Evolutionary conservation across 2,888 invertebrate genomes (phyloP).

Genomic region (Tetranychus truncatus): DNA sequence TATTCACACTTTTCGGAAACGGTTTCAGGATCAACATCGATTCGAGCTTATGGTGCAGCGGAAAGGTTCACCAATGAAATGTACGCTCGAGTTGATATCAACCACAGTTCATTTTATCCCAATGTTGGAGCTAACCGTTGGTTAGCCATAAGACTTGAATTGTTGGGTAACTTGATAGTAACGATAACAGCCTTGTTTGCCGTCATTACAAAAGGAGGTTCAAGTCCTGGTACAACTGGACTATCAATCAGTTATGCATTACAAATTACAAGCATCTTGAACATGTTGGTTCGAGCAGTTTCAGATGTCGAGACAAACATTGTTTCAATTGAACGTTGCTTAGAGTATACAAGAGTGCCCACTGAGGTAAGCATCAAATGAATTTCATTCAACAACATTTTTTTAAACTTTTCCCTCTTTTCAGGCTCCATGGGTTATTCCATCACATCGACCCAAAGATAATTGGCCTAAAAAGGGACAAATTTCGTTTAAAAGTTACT

Average conservation of each 20-base stretch:
- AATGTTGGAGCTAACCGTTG: constrained; percentile 31
- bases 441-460: background rate
- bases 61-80: constrained; percentile 35
- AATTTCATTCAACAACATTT: background rate
- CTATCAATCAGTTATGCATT: constrained; percentile 38
- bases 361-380: constrained; percentile 26
- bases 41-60: constrained; percentile 29
- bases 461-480: constrained; percentile 66
- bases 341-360: constrained; percentile 20
- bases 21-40: constrained; percentile 35
- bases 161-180: constrained; percentile 41
- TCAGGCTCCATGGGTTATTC: background rate
- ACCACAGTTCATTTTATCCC: constrained; percentile 31
- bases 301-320: constrained; percentile 23
- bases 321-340: constrained; percentile 22
- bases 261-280: constrained; percentile 18
- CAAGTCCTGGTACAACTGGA: constrained; percentile 47
- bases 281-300: constrained; percentile 18
- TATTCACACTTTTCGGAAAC: constrained; percentile 42
- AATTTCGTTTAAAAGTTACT: constrained; percentile 58
- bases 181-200: constrained; percentile 43
- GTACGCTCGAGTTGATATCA: constrained; percentile 36
- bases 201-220: constrained; percentile 34
- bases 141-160: constrained; percentile 36
- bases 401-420: background rate